These are phyloP conservation scores for Eucera pruinosa DNA, from an alignment of 2,888 invertebrate species.

Conservation along the genomic window DNA sequence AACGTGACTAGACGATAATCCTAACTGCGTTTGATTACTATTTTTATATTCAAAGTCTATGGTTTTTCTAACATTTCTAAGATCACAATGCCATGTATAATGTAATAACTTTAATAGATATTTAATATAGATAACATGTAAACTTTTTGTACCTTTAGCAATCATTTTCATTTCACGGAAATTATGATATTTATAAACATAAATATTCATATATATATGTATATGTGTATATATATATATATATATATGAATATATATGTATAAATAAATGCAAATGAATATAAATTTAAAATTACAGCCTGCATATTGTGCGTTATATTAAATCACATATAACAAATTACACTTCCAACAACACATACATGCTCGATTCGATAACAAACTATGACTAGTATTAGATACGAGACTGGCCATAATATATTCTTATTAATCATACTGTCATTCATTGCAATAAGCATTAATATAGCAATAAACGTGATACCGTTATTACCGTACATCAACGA, in stretches of 20 bases:
- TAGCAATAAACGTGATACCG: conserved; percentile 47
- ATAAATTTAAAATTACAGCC: conserved; percentile 36
- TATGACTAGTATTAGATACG: conserved; percentile 54
- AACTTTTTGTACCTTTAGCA: conserved; percentile 26
- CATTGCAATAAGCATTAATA: conserved; percentile 37
- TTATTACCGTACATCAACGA: conserved; percentile 32
- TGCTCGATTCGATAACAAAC: conserved; percentile 38
- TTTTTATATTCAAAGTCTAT: conserved; percentile 34
- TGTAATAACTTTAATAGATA: conserved; percentile 37
- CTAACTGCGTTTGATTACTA: conserved; percentile 34
- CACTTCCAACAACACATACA: conserved; percentile 36
- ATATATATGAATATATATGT: no score
- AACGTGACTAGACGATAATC: conserved; percentile 32
- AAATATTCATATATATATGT: conserved; percentile 1
- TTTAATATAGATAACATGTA: conserved; percentile 40
- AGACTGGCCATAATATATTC: conserved; percentile 52
- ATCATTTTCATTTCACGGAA: conserved; percentile 19
- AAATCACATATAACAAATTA: conserved; percentile 21
- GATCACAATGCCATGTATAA: conserved; percentile 40
- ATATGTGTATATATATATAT: no score
- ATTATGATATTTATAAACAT: conserved; percentile 36
- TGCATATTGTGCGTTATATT: conserved; percentile 65
- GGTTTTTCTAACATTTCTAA: conserved; percentile 35
- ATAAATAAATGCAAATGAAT: conserved; percentile 35
- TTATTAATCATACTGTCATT: conserved; percentile 52